A percentile compares a stretch with the other conserved stretches of the same genome.
Conservation (phyloP, 2,797 vertebrate genomes). For the Tinamus major region DNA sequence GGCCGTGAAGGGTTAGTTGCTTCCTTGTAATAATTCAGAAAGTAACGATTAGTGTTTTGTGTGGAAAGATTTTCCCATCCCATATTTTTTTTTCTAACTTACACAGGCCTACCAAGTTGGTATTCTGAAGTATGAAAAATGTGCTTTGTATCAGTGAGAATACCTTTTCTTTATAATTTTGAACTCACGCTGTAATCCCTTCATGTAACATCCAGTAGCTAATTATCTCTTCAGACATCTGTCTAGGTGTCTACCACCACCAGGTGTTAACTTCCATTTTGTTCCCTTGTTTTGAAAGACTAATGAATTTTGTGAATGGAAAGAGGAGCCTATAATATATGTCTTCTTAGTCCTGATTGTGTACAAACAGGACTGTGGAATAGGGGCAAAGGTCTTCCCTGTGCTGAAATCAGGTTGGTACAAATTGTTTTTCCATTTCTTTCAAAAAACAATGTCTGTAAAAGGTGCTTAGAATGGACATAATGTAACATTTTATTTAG, state of each 20-base stretch:
- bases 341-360: fast-evolving
- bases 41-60: not conserved
- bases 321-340: not conserved
- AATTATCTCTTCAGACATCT: not conserved
- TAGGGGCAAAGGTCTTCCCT: not conserved
- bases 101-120: not conserved
- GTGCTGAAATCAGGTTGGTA: not conserved
- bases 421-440: not conserved
- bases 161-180: not conserved
- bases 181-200: not conserved
- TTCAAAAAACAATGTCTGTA: not conserved
- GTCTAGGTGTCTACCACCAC: not conserved
- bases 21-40: not conserved
- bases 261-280: fast-evolving
- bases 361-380: not conserved
- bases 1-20: not conserved
- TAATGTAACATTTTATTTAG: not conserved
- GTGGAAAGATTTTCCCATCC: not conserved
- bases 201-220: not conserved
- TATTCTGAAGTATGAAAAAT: not conserved
- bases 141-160: not conserved
- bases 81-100: not conserved
- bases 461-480: not conserved
- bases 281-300: not conserved
- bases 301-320: not conserved